Evolutionary conservation across 2,888 invertebrate genomes (phyloP).

Genomic region (Aphrophora alni): DNA sequence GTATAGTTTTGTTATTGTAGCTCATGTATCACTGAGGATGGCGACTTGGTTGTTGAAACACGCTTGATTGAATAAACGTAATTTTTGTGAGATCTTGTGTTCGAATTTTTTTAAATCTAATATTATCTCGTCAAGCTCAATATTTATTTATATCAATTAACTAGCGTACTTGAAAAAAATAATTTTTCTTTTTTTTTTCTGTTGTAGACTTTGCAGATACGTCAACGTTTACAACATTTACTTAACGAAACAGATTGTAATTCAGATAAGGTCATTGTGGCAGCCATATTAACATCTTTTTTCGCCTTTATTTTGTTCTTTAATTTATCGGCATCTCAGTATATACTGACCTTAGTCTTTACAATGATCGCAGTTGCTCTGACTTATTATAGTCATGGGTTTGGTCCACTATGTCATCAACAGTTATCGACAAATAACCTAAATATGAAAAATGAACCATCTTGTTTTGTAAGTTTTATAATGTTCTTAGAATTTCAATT

Average conservation of each 20-base stretch:
- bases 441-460: no score
- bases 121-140: no score
- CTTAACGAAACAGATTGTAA: not conserved
- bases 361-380: not conserved
- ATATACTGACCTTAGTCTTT: not conserved
- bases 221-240: not conserved
- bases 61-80: no score
- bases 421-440: not conserved
- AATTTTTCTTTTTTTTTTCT: not conserved
- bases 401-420: not conserved
- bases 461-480: no score
- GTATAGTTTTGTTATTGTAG: no score
- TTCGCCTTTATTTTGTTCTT: not conserved
- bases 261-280: not conserved
- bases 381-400: not conserved
- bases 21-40: no score
- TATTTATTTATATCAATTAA: no score
- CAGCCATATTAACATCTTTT: not conserved
- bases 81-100: no score
- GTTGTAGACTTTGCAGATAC: not conserved
- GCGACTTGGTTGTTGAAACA: no score
- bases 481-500: no score
- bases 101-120: no score
- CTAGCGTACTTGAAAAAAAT: no score
- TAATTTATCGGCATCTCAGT: not conserved